Evolutionary conservation across 1,140 invertebrate species (phyloP), one percentile per base, ranked within the genome.

Genomic region (Drosophila arawakana): DNA sequence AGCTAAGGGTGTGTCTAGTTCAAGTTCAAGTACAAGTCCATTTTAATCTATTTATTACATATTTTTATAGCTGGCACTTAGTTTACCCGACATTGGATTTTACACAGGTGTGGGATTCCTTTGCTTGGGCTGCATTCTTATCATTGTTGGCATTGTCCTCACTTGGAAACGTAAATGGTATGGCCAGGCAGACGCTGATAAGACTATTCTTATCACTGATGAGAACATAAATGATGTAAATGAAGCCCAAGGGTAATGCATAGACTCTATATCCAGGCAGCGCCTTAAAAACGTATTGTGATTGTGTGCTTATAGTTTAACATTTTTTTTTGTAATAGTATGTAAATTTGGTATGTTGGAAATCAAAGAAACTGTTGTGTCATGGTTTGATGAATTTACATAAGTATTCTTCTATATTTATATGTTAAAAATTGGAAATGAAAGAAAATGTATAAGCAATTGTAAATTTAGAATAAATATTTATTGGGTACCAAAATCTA

Each of bases 71-170:
- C 57, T 88, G 59, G 76, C 13, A 3, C 66, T 91, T 0, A 91
- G 67, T 70, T 39, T 91, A 1, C 83, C 86, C 0, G 55, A 46
- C 8, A 90, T 91, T 61, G 86, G 80, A 2, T 39, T 73, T 11
- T 90, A 90, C 25, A 78, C 76, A 0, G 90, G 86, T 15, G 76
- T 91, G 6, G 86, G 72, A 0, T 15, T 90, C 2, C 67, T 90
- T 2, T 78, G 77, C 46, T 9, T 91, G 13, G 90, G 83, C 25
- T 71, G 66, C 57, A 72, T 90, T 9, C 63, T 91, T 1, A 61
- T 80, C 30, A 54, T 43, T 2, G 59, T 85, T 10, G 90, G 78
- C 3, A 35, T 65, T 30, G 34, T 72, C 5, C 67, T 91, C 2
- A 89, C 83, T 0, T 8, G 80, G 3, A 85, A 86, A 7, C 72